A percentile compares a stretch with the other conserved stretches of the same genome.
phyloP scores from a whole-genome alignment of 2,113 vertebrate genomes.

The Hippocampus zosterae region DNA sequence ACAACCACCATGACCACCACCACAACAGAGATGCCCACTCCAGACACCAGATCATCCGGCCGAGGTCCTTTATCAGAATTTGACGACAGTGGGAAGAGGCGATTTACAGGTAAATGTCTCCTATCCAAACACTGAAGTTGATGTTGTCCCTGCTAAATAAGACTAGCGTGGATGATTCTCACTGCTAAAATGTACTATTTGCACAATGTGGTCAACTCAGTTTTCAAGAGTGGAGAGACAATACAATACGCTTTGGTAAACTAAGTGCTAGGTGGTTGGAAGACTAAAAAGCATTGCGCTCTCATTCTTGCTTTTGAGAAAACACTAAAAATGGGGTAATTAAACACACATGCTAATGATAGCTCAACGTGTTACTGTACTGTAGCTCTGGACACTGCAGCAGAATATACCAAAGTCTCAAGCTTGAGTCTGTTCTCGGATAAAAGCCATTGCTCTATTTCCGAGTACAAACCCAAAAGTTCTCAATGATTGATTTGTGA shows the following conservation, averaged over 20 bases:
- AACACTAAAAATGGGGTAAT: too few relatives aligned
- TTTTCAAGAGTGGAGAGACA: too few relatives aligned
- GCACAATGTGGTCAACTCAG: too few relatives aligned
- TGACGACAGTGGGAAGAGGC: constrained; percentile 85
- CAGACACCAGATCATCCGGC: constrained; percentile 59
- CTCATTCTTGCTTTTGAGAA: too few relatives aligned
- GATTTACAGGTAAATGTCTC: constrained; percentile 81
- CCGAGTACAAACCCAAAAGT: background rate
- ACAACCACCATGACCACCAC: constrained; percentile 13
- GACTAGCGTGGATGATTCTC: background rate
- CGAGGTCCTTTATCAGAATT: constrained; percentile 79
- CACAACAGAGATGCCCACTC: constrained; percentile 34
- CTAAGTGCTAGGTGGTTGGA: too few relatives aligned
- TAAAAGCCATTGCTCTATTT: background rate
- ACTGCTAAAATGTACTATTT: background rate
- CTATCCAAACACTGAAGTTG: background rate
- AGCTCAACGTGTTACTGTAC: background rate
- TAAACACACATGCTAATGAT: background rate
- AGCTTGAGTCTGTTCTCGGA: background rate
- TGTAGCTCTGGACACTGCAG: background rate
- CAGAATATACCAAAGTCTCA: background rate
- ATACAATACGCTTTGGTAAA: too few relatives aligned
- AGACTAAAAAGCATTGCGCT: too few relatives aligned
- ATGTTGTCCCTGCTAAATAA: background rate
- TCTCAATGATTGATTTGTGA: too few relatives aligned